Evolutionary conservation across 64 coral and sea anemone species (phyloP), one percentile per base, ranked within the genome.

Genomic region (Actinia tenebrosa): DNA sequence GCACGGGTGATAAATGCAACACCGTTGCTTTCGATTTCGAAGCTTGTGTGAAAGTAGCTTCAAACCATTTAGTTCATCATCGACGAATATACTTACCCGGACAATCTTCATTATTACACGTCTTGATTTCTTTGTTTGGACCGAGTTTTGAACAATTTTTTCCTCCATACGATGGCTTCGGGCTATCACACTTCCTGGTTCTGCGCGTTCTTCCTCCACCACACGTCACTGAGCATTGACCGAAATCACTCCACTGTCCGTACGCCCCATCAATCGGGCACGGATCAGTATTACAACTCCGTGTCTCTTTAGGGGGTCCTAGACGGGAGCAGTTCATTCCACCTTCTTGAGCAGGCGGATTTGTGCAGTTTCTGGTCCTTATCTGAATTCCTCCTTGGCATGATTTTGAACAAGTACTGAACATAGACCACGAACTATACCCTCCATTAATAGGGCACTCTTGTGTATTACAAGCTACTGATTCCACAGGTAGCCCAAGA

Each of bases 281-380:
- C 19, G 79, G 68, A 20, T 84, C 20, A 7, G 30, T 61, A 72
- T 90, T 84, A 91, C 92, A 94, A 5, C 4, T 46, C 59, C 45
- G 43, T 52, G 77, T 89, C 64, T 98, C 87, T 7, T 44, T 22
- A 47, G 89, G 16, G 44, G 87, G 87, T 66, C 92, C 96, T 64
- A 98, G 85, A 61, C 72, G 87, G 45, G 90, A 85, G 68, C 96
- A 98, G 56, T 86, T 86, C n/a, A 77, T 20, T 3, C 96, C 96
- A 50, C 96, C 96, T 7, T 37, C 77, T 13, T 30, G 55, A 64
- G 96, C 92, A 19, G 68, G 50, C 7, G 96, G 96, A 75, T 92
- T 92, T 83, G 96, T 98, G 60, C 96, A 98, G 72, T 89, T 89
- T 27, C 96, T 91, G 15, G 44, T 89, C 58, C 96, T 89, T 54